These are phyloP conservation scores for Horisme vitalbata DNA, from an alignment of 2,888 invertebrate species.

Conservation along the genomic window DNA sequence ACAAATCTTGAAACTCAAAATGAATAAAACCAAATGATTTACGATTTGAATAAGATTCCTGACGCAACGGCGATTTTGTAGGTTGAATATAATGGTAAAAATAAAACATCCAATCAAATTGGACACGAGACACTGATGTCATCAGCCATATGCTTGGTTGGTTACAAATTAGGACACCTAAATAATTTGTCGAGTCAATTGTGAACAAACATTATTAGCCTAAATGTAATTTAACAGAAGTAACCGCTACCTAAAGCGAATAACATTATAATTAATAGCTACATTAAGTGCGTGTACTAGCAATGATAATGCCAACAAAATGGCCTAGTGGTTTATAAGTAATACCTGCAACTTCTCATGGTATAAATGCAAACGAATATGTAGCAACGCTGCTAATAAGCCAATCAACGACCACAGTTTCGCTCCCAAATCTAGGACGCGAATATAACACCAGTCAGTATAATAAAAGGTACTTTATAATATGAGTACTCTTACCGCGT, in stretches of 20 bases:
- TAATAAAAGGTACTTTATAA: slow-evolving; percentile 31
- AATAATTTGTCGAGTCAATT: slow-evolving; percentile 12
- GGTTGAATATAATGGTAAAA: slow-evolving; percentile 23
- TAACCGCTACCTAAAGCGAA: slow-evolving; percentile 6
- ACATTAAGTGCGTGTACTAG: slow-evolving; percentile 31
- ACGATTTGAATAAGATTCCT: slow-evolving; percentile 15
- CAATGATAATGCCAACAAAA: slow-evolving; percentile 51
- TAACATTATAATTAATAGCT: slow-evolving; percentile 26
- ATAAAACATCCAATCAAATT: slow-evolving; percentile 29
- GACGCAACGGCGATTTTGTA: slow-evolving; percentile 19
- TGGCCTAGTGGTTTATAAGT: slow-evolving; percentile 72
- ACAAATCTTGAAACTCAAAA: slow-evolving; percentile 8
- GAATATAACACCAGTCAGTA: slow-evolving; percentile 52
- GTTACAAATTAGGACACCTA: slow-evolving; percentile 9
- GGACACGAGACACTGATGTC: slow-evolving; percentile 34
- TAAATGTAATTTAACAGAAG: neutral
- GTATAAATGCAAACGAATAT: slow-evolving; percentile 78
- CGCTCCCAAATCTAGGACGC: slow-evolving; percentile 75
- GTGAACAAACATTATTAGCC: neutral
- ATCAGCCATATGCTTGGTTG: slow-evolving; percentile 27
- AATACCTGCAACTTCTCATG: slow-evolving; percentile 73
- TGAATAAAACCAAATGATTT: slow-evolving; percentile 18
- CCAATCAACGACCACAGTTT: slow-evolving; percentile 76
- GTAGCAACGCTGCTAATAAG: slow-evolving; percentile 72
- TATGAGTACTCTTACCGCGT: slow-evolving; percentile 52